phyloP scores from a whole-genome alignment of 2,888 invertebrate species.

The Elmis aenea region DNA sequence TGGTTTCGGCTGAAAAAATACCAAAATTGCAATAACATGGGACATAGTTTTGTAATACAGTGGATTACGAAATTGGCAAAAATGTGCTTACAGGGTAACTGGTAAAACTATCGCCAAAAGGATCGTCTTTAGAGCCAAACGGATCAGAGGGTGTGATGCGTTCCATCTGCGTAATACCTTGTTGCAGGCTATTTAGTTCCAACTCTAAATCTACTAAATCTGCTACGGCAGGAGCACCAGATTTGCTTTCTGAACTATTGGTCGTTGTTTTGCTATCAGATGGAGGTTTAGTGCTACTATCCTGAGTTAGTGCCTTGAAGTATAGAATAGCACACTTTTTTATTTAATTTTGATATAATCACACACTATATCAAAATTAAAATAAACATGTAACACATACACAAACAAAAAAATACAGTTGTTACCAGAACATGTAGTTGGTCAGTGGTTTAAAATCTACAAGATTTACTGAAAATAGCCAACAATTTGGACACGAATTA shows the following conservation, averaged over 20 bases:
- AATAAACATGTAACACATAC: background rate
- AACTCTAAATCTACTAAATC: constrained; percentile 84
- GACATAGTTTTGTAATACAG: no score
- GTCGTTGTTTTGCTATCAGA: constrained; percentile 24
- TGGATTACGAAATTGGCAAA: no score
- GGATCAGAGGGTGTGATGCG: constrained; percentile 71
- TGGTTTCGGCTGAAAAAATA: constrained; percentile 26
- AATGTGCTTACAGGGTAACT: constrained; percentile 44
- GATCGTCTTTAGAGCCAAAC: constrained; percentile 59
- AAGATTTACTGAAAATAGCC: no score
- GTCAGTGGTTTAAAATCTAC: no score
- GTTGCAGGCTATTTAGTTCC: constrained; percentile 78
- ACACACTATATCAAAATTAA: background rate
- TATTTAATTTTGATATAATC: background rate
- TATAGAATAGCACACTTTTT: constrained; percentile 3
- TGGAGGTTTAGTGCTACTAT: constrained; percentile 15
- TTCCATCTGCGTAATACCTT: constrained; percentile 85
- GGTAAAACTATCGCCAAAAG: constrained; percentile 72
- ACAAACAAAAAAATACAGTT: no score
- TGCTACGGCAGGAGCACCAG: constrained; percentile 62
- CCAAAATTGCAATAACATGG: no score
- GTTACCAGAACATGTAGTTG: no score
- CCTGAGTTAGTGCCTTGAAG: constrained; percentile 9
- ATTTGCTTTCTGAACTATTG: constrained; percentile 14
- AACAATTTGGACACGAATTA: no score